A percentile compares a stretch with the other conserved stretches of the same genome.
These are phyloP conservation scores for Drosophila tristis DNA, from an alignment of 1,140 invertebrate species.

Conservation along the genomic window DNA sequence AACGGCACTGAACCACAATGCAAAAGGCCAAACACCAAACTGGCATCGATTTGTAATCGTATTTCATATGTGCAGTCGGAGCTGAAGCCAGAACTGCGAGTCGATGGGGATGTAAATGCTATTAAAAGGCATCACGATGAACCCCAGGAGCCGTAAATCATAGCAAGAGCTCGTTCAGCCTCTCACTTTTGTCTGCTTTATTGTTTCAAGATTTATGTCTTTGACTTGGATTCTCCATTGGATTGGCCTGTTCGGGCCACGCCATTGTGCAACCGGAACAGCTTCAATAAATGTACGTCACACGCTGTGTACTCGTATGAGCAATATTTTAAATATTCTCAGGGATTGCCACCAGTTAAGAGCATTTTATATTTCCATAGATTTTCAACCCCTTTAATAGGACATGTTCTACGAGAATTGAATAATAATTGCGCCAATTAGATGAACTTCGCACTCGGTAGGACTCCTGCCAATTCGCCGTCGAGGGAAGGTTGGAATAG, in stretches of 20 bases:
- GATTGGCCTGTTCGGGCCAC: background rate
- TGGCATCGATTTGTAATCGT: slow-evolving; percentile 52
- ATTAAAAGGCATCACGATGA: slow-evolving; percentile 53
- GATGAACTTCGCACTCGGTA: no score
- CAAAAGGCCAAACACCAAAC: slow-evolving; percentile 35
- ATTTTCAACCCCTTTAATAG: background rate
- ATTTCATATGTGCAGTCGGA: slow-evolving; percentile 27
- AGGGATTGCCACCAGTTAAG: background rate
- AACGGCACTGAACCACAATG: slow-evolving; percentile 6
- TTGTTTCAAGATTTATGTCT: slow-evolving; percentile 53
- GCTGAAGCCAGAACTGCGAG: background rate
- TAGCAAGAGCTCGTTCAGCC: no score
- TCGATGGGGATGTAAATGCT: slow-evolving; percentile 30
- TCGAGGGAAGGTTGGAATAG: no score
- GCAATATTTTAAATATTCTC: slow-evolving; percentile 58
- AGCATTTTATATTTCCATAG: background rate
- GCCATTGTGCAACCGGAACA: slow-evolving; percentile 5
- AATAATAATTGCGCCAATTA: no score
- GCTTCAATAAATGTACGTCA: slow-evolving; percentile 55
- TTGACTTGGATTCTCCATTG: slow-evolving; percentile 2
- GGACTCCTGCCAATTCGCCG: no score
- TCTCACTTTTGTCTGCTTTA: slow-evolving; percentile 26
- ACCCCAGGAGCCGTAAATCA: slow-evolving; percentile 6
- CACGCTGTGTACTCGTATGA: slow-evolving; percentile 51
- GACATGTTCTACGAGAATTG: no score